These are phyloP conservation scores for Festucalex cinctus DNA, from an alignment of 2,113 vertebrate species.

Conservation along the genomic window DNA sequence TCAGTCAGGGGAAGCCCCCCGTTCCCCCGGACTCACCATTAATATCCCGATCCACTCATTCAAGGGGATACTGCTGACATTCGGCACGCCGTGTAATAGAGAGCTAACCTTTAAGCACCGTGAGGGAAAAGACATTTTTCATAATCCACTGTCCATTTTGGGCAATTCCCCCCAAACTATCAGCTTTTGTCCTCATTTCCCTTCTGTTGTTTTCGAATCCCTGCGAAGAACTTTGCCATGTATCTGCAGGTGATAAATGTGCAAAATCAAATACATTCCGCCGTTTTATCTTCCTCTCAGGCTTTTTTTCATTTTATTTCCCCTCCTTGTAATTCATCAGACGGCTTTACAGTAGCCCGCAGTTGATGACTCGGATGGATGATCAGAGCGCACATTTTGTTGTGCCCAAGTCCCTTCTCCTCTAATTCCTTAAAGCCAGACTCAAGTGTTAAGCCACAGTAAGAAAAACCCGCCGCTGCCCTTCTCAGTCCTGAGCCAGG, in stretches of 20 bases:
- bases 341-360: neutral
- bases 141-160: conserved; percentile 10
- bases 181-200: conserved; percentile 3
- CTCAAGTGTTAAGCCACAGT: conserved; percentile 8
- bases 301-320: neutral
- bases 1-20: conserved; percentile 1
- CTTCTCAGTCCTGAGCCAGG: conserved; percentile 6
- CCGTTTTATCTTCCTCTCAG: neutral
- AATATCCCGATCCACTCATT: conserved; percentile 3
- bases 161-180: conserved; percentile 1
- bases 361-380: conserved; percentile 14
- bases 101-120: conserved; percentile 14
- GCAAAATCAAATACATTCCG: neutral
- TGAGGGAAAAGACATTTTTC: conserved; percentile 10
- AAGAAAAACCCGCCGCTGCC: conserved; percentile 2
- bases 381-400: conserved; percentile 15
- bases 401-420: conserved; percentile 4
- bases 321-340: neutral
- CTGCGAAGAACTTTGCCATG: neutral
- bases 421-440: conserved; percentile 17
- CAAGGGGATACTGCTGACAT: conserved; percentile 11
- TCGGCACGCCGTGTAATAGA: conserved; percentile 6
- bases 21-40: conserved; percentile 4
- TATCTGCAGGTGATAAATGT: neutral
- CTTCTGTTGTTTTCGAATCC: conserved; percentile 1